Conservation (phyloP, 2,113 vertebrate genomes). For the Cinclus mexicanus region DNA sequence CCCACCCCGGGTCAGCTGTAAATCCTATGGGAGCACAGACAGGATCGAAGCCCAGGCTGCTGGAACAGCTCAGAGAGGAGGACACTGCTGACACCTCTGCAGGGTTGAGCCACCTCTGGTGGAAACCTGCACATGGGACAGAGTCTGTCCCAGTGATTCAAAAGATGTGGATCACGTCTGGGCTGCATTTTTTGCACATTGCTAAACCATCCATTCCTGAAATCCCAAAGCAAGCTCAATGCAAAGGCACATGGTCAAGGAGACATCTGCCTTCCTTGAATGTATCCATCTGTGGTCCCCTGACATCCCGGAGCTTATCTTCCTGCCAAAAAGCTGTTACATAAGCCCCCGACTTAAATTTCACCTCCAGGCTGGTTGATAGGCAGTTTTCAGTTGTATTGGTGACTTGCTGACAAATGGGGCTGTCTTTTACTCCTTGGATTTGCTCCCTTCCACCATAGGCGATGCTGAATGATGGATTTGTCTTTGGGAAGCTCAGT, state of each 20-base stretch:
- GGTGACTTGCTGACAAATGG: background rate
- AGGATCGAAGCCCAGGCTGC: background rate
- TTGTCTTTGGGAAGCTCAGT: background rate
- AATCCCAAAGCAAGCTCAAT: conserved; percentile 44
- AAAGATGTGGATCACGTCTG: background rate
- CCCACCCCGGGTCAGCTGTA: background rate
- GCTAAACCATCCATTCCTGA: conserved; percentile 64
- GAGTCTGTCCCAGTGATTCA: background rate
- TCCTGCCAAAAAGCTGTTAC: conserved; percentile 49
- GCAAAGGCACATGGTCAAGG: conserved; percentile 15
- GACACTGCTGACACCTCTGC: background rate
- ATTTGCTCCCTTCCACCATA: background rate
- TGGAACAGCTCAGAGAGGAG: background rate
- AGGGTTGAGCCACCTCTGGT: background rate
- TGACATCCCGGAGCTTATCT: conserved; percentile 6
- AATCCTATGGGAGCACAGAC: background rate
- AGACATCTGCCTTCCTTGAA: conserved; percentile 70
- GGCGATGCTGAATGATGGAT: accelerated
- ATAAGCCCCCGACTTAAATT: conserved; percentile 40
- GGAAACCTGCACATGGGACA: background rate
- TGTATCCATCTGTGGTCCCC: conserved; percentile 62
- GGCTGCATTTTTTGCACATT: conserved; percentile 53
- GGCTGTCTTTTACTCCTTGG: background rate
- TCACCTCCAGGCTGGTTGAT: background rate
- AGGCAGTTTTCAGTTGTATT: conserved; percentile 23